Evolutionary conservation across 1,140 invertebrate genomes (phyloP).

Genomic region (Saccostrea glomerata): DNA sequence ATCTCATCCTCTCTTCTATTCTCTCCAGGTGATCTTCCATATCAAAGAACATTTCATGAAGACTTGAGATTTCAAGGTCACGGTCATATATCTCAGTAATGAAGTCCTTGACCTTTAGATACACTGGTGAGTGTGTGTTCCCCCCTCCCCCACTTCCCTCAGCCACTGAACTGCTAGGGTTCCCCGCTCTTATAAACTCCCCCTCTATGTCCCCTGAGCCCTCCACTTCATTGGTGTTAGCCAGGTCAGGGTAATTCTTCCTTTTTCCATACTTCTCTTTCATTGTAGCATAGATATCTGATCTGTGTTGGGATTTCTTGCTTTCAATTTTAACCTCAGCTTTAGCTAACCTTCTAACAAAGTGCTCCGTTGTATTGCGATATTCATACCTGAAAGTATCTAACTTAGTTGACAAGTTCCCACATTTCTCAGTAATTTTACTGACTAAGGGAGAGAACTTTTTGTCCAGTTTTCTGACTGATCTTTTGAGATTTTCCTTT

Average conservation of each 20-base stretch:
- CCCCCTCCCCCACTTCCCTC: conserved; percentile 39
- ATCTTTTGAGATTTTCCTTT: conserved; percentile 47
- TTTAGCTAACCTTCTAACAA: background rate
- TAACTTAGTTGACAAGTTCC: conserved; percentile 20
- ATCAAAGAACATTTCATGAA: conserved; percentile 56
- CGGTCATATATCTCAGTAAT: conserved; percentile 53
- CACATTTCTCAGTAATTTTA: background rate
- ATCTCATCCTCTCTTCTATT: conserved; percentile 52
- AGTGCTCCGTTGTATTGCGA: background rate
- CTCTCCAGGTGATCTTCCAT: conserved; percentile 49
- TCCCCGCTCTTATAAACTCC: conserved; percentile 35
- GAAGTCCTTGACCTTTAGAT: conserved; percentile 50
- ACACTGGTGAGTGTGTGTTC: conserved; percentile 38
- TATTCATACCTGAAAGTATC: conserved; percentile 11
- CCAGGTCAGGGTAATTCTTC: background rate
- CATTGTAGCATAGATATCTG: conserved; percentile 5
- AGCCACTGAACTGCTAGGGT: background rate
- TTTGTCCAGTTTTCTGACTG: conserved; percentile 50
- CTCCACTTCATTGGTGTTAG: conserved; percentile 32
- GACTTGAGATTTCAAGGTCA: conserved; percentile 53
- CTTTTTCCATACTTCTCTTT: conserved; percentile 30
- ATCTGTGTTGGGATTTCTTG: too few relatives aligned
- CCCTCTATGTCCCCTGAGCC: conserved; percentile 59
- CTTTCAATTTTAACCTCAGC: conserved; percentile 11
- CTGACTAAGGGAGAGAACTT: background rate